Conservation (phyloP, 2,113 vertebrate species). For the Ciconia stormi region DNA sequence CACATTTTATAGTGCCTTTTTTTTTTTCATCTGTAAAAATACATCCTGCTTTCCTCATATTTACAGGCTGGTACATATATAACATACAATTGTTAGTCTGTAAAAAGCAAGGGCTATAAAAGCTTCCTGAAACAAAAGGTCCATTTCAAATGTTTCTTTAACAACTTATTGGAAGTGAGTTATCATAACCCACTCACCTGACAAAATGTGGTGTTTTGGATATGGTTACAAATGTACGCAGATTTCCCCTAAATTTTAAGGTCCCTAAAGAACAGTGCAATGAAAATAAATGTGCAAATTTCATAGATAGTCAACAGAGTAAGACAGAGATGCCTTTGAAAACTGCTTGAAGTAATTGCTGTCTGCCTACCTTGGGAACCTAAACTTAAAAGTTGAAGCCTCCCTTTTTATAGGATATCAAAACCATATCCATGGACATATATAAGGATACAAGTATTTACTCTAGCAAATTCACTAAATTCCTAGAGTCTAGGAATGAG, state of each 20-base stretch:
- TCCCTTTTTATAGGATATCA: neutral
- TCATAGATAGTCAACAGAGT: neutral
- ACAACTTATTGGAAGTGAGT: neutral
- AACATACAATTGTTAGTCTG: neutral
- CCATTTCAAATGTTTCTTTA: neutral
- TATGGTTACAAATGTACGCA: neutral
- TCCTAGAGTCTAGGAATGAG: neutral
- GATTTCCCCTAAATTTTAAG: neutral
- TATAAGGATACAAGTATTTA: neutral
- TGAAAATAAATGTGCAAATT: neutral
- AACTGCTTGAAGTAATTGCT: neutral
- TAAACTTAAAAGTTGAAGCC: neutral
- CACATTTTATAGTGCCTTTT: neutral
- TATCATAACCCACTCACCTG: neutral
- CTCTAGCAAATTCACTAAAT: neutral
- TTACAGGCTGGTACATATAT: neutral
- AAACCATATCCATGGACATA: neutral
- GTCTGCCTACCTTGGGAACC: neutral
- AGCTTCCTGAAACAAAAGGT: neutral
- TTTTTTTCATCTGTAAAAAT: neutral
- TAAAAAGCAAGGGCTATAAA: neutral
- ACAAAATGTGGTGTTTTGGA: neutral
- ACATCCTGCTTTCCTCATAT: neutral
- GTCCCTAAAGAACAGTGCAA: neutral
- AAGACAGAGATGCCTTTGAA: neutral